Evolutionary conservation across 2,797 vertebrate genomes (phyloP).

Genomic region (Allobates femoralis): DNA sequence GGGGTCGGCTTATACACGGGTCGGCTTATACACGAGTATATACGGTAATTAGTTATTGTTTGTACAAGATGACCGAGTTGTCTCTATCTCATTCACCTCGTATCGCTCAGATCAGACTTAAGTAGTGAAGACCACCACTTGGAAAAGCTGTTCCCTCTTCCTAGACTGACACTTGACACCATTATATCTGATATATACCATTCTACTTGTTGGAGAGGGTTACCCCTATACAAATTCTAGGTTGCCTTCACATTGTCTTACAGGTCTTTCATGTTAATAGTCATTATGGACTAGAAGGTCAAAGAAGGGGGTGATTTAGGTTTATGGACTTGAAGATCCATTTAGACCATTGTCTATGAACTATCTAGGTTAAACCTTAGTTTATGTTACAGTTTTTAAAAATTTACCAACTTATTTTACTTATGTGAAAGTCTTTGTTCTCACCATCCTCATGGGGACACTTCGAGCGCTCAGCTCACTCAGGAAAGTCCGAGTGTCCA

Average conservation of each 20-base stretch:
- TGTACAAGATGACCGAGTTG: not conserved
- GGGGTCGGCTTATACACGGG: too few species aligned
- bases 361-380: too few species aligned
- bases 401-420: not conserved
- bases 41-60: not conserved
- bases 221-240: not conserved
- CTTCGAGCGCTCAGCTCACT: not conserved
- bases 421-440: not conserved
- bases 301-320: not conserved
- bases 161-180: not conserved
- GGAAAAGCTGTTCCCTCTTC: not conserved
- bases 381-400: not conserved
- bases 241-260: not conserved
- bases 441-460: not conserved
- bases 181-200: not conserved
- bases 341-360: not conserved
- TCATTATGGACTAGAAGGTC: not conserved
- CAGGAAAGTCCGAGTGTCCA: slow-evolving; percentile 11
- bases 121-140: not conserved
- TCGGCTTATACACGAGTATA: too few species aligned
- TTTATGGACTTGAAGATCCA: not conserved
- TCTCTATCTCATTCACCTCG: not conserved
- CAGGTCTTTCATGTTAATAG: not conserved
- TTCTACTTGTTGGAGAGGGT: not conserved
- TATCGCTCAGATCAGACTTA: not conserved